These are phyloP conservation scores for Leptarthrus brevirostris DNA, from an alignment of 2,888 invertebrate species.

Conservation along the genomic window DNA sequence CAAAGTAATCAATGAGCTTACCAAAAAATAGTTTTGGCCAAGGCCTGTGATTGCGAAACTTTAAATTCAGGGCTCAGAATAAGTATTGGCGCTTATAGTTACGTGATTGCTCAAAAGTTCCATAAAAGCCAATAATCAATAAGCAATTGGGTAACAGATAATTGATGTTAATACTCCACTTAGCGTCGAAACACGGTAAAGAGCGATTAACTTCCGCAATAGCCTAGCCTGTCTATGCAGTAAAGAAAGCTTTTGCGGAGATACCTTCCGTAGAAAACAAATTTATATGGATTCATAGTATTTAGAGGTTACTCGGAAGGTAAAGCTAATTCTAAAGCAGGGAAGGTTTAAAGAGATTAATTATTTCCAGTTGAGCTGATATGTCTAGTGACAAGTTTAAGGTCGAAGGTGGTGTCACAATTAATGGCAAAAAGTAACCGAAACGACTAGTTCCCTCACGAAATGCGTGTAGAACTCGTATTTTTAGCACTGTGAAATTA, in stretches of 20 bases:
- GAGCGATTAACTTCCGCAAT: not conserved
- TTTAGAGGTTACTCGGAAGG: not conserved
- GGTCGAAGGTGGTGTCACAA: not conserved
- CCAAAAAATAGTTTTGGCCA: not conserved
- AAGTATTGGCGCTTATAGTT: not conserved
- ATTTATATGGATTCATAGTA: not conserved
- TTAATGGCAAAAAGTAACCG: slow-evolving; percentile 1
- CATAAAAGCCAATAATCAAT: not conserved
- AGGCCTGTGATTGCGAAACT: not conserved
- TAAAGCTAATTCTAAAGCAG: not conserved
- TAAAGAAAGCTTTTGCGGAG: not conserved
- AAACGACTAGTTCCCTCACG: not conserved
- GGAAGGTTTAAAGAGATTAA: not conserved
- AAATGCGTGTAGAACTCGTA: slow-evolving; percentile 3
- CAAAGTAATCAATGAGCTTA: not conserved
- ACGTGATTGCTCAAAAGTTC: not conserved
- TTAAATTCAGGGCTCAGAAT: not conserved
- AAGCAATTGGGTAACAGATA: not conserved
- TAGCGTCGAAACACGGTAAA: not conserved
- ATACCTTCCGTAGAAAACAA: not conserved
- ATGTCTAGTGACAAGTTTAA: slow-evolving; percentile 19
- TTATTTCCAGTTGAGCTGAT: not conserved
- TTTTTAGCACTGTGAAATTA: no score
- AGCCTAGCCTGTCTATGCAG: no score
- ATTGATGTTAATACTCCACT: not conserved